These are phyloP conservation scores for Thelaira solivaga DNA, from an alignment of 2,888 invertebrate genomes.

Conservation along the genomic window DNA sequence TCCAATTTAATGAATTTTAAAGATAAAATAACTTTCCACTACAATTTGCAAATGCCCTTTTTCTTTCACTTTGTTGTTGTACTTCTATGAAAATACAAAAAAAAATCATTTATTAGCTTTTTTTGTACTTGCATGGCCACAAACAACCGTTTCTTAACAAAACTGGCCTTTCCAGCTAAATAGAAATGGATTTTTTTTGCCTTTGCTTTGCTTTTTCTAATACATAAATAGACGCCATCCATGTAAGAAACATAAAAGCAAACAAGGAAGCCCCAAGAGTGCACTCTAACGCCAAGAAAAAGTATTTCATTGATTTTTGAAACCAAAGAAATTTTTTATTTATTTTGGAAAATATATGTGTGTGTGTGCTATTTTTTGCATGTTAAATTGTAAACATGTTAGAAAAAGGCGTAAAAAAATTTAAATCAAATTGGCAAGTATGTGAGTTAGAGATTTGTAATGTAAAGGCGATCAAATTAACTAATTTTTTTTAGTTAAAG, in stretches of 20 bases:
- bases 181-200: constrained; percentile 39
- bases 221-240: constrained; percentile 51
- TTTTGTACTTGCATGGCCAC: background rate
- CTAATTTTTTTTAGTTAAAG: background rate
- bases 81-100: too few species aligned
- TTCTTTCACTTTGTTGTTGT: too few species aligned
- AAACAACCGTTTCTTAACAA: constrained; percentile 10
- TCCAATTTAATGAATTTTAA: too few species aligned
- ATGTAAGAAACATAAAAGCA: constrained; percentile 46
- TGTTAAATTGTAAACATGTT: constrained; percentile 40
- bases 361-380: too few species aligned
- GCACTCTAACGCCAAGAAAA: constrained; percentile 71
- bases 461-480: background rate
- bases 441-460: background rate
- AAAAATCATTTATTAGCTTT: too few species aligned
- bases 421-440: background rate
- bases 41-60: too few species aligned
- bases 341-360: constrained; percentile 63
- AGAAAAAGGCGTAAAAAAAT: constrained; percentile 49
- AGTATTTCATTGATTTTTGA: constrained; percentile 76
- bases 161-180: constrained; percentile 41
- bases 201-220: constrained; percentile 31
- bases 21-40: too few species aligned
- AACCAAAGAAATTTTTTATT: constrained; percentile 69
- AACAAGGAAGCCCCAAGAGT: constrained; percentile 70